Evolutionary conservation across 1,140 invertebrate genomes (phyloP).

Genomic region (Leptinotarsa texana): DNA sequence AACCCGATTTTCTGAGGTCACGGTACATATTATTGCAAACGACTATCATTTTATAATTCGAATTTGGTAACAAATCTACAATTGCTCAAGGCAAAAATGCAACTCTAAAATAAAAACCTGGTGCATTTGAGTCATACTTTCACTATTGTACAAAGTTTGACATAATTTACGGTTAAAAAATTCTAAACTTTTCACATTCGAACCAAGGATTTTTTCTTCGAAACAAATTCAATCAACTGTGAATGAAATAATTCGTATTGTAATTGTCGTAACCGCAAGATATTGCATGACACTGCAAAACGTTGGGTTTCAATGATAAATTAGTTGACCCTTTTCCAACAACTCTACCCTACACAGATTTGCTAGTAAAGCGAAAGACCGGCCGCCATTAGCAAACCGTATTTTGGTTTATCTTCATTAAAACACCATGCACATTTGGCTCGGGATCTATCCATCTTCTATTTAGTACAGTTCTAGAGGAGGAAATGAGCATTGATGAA

Average conservation of each 20-base stretch:
- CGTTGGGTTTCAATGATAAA: constrained; percentile 27
- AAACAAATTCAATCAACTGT: constrained; percentile 1
- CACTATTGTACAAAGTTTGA: background rate
- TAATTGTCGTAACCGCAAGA: constrained; percentile 4
- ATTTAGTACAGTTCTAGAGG: background rate
- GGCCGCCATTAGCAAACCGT: constrained; percentile 25
- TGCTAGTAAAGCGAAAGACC: constrained; percentile 29
- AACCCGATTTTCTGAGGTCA: too few species aligned
- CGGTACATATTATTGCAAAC: too few species aligned
- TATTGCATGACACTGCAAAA: constrained; percentile 31
- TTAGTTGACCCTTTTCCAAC: constrained; percentile 26
- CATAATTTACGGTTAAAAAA: background rate
- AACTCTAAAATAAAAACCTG: too few species aligned
- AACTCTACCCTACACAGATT: constrained; percentile 31
- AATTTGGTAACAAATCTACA: too few species aligned
- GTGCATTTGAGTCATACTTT: background rate
- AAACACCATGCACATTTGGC: constrained; percentile 24
- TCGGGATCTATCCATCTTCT: constrained; percentile 20
- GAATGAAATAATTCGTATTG: constrained; percentile 5
- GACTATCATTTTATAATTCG: too few species aligned
- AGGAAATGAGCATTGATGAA: too few species aligned
- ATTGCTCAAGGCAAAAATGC: too few species aligned
- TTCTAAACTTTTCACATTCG: background rate
- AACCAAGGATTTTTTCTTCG: background rate
- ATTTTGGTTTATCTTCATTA: constrained; percentile 29